These are phyloP conservation scores for Mythimna lalbum DNA, from an alignment of 2,888 invertebrate genomes.

Conservation along the genomic window DNA sequence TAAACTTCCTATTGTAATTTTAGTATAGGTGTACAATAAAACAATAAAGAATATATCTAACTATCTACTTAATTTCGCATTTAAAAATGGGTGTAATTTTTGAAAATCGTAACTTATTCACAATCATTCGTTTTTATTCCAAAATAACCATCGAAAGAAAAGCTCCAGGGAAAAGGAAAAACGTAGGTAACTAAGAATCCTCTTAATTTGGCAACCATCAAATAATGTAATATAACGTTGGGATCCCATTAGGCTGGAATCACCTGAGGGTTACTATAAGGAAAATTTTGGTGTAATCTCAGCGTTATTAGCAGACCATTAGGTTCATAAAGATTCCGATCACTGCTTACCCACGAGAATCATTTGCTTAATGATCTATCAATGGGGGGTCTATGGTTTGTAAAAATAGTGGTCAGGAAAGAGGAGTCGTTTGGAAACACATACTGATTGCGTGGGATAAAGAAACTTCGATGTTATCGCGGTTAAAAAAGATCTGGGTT, in stretches of 20 bases:
- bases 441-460: constrained; percentile 25
- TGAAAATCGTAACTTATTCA: too few species aligned
- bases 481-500: background rate
- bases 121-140: background rate
- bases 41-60: too few species aligned
- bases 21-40: too few species aligned
- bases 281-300: constrained; percentile 61
- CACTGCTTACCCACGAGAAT: constrained; percentile 57
- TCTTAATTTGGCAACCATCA: constrained; percentile 54
- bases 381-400: constrained; percentile 54
- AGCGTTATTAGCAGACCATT: constrained; percentile 63
- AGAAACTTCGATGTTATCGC: constrained; percentile 31
- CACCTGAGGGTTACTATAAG: constrained; percentile 58
- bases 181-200: constrained; percentile 16
- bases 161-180: background rate
- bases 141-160: constrained; percentile 25
- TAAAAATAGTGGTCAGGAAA: constrained; percentile 39
- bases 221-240: constrained; percentile 58
- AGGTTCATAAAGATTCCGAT: constrained; percentile 63
- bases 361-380: constrained; percentile 66
- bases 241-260: constrained; percentile 51
- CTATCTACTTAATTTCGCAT: too few species aligned
- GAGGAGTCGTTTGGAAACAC: constrained; percentile 9
- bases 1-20: too few species aligned
- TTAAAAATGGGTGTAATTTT: too few species aligned